Base-by-base conservation (phyloP, 2,888 invertebrate genomes). In the Microchrysa polita region DNA sequence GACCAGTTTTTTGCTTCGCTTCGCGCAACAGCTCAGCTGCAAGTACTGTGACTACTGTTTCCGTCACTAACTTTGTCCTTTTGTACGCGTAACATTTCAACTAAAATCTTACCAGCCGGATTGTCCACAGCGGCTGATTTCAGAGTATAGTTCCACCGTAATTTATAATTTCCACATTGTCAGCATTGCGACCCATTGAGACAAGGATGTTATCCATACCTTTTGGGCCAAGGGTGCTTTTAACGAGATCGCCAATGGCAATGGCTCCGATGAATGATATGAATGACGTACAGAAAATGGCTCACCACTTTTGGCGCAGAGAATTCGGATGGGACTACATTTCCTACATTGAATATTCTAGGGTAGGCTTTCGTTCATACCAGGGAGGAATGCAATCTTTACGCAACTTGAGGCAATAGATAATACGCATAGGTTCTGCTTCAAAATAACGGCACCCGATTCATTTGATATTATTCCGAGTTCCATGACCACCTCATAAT, bases 41-140 rank as follows among this genome's bases (percentile, higher is more conserved):
- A 87, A 82, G 74, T 81, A 87, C 98, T 72, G 98, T 96, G 0
- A 99, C 99, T 0, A 98, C 98, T 55, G 99, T 99, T 99, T 14
- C 99, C 99, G 89, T 99, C 99, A 59, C 99, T 99, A 74, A 99
- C 98, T 88, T 99, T 99, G 83, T 97, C 97, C 86, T 99, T 99
- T 83, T 99, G 99, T 2, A 97, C 97, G 85, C 95, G 94, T 14
- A 98, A 95, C 91, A 99, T 98, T 79, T 99, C 97, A 16, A 99
- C 97, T 67, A 99, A 88, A 80, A 99, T 95, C 86, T 99, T 99
- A 0, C 98, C 98, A 40, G 99, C 98, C 22, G 99, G 98, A 86
- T 99, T 99, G 83, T 99, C 98, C 18, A 99, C 95, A 72, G 98
- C 98, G 74, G 99, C 90, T 0, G 95, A 91, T 84, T 97, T 95